Evolutionary conservation across 35 echinoderm and acorn worm genomes (phyloP).

Genomic region (Strongylocentrotus purpuratus): DNA sequence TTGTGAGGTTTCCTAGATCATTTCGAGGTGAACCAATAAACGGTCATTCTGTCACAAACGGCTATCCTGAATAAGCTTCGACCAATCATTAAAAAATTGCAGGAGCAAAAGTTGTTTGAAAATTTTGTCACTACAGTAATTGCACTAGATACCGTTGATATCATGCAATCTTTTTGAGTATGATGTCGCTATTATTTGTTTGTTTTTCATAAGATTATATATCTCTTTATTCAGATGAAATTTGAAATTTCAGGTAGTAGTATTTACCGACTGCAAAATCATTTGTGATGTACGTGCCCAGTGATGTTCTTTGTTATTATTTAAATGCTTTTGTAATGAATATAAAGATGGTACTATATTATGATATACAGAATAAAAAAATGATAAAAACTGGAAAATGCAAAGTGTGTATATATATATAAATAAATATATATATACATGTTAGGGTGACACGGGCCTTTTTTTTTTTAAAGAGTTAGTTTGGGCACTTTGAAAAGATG

Average conservation of each 20-base stretch:
- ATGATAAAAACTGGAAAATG: not conserved
- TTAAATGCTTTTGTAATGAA: slow-evolving; percentile 14
- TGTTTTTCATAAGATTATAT: not conserved
- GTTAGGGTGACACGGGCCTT: not conserved
- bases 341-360: slow-evolving; percentile 14
- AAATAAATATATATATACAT: not conserved
- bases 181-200: not conserved
- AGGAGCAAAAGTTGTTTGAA: not conserved
- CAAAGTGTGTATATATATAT: not conserved
- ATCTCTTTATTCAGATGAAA: slow-evolving; percentile 13
- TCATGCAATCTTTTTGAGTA: not conserved
- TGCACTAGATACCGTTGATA: not conserved
- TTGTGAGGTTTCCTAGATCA: not conserved
- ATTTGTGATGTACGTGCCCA: not conserved
- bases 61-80: not conserved
- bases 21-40: not conserved
- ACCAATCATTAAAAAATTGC: not conserved
- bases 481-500: not conserved
- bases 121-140: not conserved
- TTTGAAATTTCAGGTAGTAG: not conserved
- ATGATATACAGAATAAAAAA: slow-evolving; percentile 5
- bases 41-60: not conserved
- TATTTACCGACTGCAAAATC: not conserved
- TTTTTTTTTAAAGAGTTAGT: not conserved
- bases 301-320: slow-evolving; percentile 13